Base-by-base conservation (phyloP, 2,888 invertebrate genomes). In the Dexiosoma caninum region DNA sequence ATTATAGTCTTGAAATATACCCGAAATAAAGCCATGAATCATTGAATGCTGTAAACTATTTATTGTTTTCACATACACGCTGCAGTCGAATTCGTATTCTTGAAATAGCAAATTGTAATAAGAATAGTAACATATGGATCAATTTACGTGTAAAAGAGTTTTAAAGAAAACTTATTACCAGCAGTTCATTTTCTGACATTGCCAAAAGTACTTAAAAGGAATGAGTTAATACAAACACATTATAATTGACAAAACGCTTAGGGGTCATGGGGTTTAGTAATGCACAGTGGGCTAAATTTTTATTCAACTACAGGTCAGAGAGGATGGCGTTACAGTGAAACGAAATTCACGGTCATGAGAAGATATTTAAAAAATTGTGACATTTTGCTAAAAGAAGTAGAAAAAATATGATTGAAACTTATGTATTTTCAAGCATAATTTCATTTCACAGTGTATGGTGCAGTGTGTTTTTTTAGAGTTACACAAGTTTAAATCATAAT, bases 141-240 rank as follows among this genome's bases (percentile, higher is more conserved):
- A 59, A 49, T 12, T 40, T 62, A 46, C 23, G 42, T 32, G 51
- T 53, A 67, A 76, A 69, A 71, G 37, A 69, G 62, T 37, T 60
- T 51, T 35, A 23, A 32, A 72, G 64, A 70, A 69, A 84, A 87
- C 86, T 88, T 89, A 89, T 86, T 85, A 86, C 86, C 85, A 85
- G 84, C 87, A 88, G 87, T 89, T 89, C 89, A 89, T 89, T 87
- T 86, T 86, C 85, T 87, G 87, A 83, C 83, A 80, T 76, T 62
- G 75, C 62, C 57, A 78, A 77, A 60, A 51, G 21, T 49, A 30
- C 67, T 44, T 49, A 59, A 59, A 64, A 14, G 16, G 19, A 42
- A 19, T 21, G 42, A 53, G 53, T 72, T 71, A 55, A 55, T 70
- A 42, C 78, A 81, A 81, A 78, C 82, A 23, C 53, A n/a, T 44